Evolutionary conservation across 2,113 vertebrate genomes (phyloP).

Genomic region (Mastomys coucha): DNA sequence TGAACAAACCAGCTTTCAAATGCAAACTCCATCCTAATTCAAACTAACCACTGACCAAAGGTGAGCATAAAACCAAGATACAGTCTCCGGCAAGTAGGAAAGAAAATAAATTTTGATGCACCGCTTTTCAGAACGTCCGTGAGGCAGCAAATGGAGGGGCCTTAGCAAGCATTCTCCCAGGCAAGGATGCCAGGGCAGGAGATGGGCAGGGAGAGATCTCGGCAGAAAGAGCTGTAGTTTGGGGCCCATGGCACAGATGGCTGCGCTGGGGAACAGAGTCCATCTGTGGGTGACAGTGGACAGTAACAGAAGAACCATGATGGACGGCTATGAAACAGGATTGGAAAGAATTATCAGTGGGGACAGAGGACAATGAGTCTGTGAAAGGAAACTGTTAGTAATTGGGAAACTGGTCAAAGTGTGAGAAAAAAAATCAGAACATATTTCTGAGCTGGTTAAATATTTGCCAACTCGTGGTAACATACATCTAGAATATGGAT

Average conservation of each 20-base stretch:
- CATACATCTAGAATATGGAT: not conserved
- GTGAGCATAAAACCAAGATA: not conserved
- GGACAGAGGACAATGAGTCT: not conserved
- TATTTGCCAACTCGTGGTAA: not conserved
- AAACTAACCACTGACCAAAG: not conserved
- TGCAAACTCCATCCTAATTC: not conserved
- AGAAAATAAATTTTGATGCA: not conserved
- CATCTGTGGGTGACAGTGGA: not conserved
- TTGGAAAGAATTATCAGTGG: not conserved
- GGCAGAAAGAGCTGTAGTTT: not conserved
- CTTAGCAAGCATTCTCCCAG: not conserved
- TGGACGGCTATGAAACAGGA: rapidly evolving
- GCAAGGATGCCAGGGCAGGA: not conserved
- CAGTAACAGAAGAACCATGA: not conserved
- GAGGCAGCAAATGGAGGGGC: not conserved
- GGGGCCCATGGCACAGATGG: rapidly evolving
- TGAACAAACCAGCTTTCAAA: slow-evolving; percentile 6
- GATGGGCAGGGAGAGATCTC: not conserved
- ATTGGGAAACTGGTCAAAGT: not conserved
- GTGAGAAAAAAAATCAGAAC: not conserved
- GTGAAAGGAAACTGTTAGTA: not conserved
- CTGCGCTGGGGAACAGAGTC: rapidly evolving
- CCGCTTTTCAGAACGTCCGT: not conserved
- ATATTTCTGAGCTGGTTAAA: not conserved
- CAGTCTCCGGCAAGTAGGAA: not conserved